A percentile compares a stretch with the other conserved stretches of the same genome.
These are phyloP conservation scores for Pseudotriccus pelzelni DNA, from an alignment of 2,797 vertebrate genomes.

Conservation along the genomic window DNA sequence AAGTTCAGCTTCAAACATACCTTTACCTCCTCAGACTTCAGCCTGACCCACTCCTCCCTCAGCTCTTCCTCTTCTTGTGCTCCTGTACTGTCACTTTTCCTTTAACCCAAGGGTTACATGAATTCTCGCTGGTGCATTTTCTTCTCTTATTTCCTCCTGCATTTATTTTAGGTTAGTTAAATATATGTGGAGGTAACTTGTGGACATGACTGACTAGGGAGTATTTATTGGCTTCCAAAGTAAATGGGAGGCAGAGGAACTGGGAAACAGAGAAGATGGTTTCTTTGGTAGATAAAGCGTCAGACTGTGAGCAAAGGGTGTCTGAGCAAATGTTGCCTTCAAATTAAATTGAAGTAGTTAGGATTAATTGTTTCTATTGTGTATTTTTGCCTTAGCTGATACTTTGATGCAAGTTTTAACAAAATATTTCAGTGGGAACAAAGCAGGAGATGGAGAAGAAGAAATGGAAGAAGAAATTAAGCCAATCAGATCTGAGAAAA, in stretches of 20 bases:
- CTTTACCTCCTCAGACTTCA: neutral
- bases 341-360: neutral
- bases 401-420: neutral
- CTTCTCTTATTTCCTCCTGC: neutral
- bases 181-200: neutral
- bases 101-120: neutral
- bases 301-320: neutral
- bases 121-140: neutral
- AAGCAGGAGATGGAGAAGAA: neutral
- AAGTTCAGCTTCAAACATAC: neutral
- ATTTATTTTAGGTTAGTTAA: neutral
- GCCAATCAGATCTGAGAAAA: neutral
- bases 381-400: neutral
- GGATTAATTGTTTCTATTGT: neutral
- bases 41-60: neutral
- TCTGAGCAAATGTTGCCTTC: neutral
- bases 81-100: neutral
- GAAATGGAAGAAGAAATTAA: neutral
- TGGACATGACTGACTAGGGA: neutral
- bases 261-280: neutral
- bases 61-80: neutral
- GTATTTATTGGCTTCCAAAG: neutral
- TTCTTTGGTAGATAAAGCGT: neutral
- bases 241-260: neutral
- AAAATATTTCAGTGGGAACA: neutral